These are phyloP conservation scores for Alouatta palliata DNA, from an alignment of 2,113 vertebrate genomes.

Conservation along the genomic window DNA sequence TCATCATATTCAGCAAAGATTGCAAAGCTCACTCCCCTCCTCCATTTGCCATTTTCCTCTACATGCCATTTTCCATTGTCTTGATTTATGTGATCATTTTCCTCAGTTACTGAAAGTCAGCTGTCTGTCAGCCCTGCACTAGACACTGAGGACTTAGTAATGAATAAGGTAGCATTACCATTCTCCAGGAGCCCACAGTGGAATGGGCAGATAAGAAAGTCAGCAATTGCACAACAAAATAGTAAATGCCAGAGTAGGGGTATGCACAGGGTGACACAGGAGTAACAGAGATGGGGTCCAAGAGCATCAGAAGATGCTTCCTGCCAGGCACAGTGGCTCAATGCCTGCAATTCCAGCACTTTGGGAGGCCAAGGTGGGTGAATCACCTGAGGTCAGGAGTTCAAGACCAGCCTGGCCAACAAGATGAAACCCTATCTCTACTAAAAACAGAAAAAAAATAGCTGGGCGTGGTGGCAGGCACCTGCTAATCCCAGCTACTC, in stretches of 20 bases:
- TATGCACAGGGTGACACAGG: accelerated
- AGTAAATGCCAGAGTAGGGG: neutral
- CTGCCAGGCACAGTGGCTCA: no score
- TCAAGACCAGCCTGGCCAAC: no score
- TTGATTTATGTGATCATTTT: neutral
- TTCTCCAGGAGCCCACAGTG: neutral
- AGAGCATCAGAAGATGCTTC: neutral
- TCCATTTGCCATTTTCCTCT: neutral
- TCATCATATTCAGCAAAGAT: neutral
- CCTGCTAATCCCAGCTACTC: no score
- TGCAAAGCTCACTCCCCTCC: neutral
- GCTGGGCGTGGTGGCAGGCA: no score
- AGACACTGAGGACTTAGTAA: neutral
- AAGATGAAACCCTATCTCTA: no score
- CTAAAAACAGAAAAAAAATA: no score
- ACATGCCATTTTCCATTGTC: neutral
- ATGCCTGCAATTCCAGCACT: no score
- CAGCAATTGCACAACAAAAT: neutral
- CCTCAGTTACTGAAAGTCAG: neutral
- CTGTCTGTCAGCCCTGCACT: neutral
- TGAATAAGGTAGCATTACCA: neutral
- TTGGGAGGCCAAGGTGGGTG: no score
- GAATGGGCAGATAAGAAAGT: neutral
- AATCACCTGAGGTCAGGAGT: no score
- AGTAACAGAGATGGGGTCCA: neutral